These are phyloP conservation scores for Pentalonia nigronervosa DNA, from an alignment of 1,140 invertebrate species.

Conservation along the genomic window DNA sequence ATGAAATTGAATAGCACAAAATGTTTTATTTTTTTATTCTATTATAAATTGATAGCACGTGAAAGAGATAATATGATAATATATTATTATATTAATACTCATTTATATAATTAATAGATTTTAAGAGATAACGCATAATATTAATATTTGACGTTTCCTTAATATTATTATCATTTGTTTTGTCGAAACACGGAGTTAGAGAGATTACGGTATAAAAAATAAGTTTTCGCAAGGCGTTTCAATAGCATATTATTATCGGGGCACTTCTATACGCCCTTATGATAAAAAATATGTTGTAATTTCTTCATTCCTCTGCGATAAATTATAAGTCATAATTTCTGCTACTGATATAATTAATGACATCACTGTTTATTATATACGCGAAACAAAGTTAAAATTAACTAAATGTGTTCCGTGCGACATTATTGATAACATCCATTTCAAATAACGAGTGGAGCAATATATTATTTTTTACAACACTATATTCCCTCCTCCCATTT, in stretches of 20 bases:
- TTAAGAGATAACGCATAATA: neutral
- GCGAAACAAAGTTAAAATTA: neutral
- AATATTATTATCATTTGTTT: neutral
- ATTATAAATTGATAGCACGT: neutral
- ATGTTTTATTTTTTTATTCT: neutral
- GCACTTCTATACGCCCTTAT: neutral
- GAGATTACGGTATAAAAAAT: neutral
- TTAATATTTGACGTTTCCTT: neutral
- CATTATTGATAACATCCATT: neutral
- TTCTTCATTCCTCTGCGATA: neutral
- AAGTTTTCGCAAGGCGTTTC: neutral
- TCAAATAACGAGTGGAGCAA: neutral
- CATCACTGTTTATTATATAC: neutral
- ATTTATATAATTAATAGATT: neutral
- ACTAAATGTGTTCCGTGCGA: neutral
- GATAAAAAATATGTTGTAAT: neutral
- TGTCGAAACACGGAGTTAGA: neutral
- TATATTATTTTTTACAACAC: neutral
- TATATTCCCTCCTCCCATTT: neutral
- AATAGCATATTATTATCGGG: neutral
- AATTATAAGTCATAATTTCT: conserved; percentile 5
- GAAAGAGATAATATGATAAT: neutral
- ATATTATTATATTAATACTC: neutral
- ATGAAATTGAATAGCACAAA: neutral
- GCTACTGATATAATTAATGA: neutral